Evolutionary conservation across 2,888 invertebrate genomes (phyloP).

Genomic region (Hedychridium roseum): DNA sequence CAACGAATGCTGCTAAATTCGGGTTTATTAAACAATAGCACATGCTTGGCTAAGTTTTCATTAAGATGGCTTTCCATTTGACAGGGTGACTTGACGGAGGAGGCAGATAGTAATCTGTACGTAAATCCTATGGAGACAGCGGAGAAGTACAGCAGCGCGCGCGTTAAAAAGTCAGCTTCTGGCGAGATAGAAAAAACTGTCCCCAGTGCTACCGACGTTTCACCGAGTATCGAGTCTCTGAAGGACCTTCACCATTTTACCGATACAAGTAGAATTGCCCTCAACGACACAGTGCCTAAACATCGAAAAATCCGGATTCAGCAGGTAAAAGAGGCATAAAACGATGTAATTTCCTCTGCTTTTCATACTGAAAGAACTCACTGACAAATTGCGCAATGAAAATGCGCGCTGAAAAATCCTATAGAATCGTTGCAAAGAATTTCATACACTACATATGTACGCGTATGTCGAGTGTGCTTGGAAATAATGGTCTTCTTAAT

Average conservation of each 20-base stretch:
- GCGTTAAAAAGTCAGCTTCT: constrained; percentile 82
- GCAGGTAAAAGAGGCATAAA: constrained; percentile 70
- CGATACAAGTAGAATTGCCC: constrained; percentile 65
- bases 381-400: too few relatives aligned
- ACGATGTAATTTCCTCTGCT: too few relatives aligned
- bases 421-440: too few relatives aligned
- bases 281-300: constrained; percentile 78
- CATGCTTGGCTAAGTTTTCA: too few relatives aligned
- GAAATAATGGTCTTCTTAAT: too few relatives aligned
- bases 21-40: too few relatives aligned
- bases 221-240: constrained; percentile 64
- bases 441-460: too few relatives aligned
- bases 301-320: constrained; percentile 88
- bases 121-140: constrained; percentile 79
- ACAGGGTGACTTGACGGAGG: constrained; percentile 73
- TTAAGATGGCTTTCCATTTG: constrained; percentile 4
- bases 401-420: too few relatives aligned
- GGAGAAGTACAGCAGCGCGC: constrained; percentile 65
- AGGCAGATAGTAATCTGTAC: constrained; percentile 85
- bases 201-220: constrained; percentile 63
- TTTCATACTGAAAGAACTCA: too few relatives aligned
- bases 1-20: too few relatives aligned
- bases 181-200: constrained; percentile 80
- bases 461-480: too few relatives aligned
- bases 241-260: constrained; percentile 54